Evolutionary conservation across 2,113 vertebrate species (phyloP), one percentile per base, ranked within the genome.

Genomic region (western clawed frog (Xenopus tropicalis)): DNA sequence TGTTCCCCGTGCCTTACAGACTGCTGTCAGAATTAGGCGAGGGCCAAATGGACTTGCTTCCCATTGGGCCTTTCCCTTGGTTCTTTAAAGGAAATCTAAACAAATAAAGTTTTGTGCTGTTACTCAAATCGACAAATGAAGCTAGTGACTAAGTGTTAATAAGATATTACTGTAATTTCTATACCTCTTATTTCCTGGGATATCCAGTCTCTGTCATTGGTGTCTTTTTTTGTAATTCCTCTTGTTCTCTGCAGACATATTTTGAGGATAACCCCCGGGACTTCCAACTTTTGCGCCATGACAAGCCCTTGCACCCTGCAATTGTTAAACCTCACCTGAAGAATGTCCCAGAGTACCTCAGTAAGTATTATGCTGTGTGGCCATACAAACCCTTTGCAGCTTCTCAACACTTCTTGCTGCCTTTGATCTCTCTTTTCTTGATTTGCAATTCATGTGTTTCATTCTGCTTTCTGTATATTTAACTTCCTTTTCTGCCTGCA

Each of bases 201-300:
- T 37, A 37, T 37, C 29, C 6, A 37, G 29, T 9, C 29, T 37
- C 8, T 17, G 5, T n/a, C 16, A 54, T 54, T 54, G 16, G 16
- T 48, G 46, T 48, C 1, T 17, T 11, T 48, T 54, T n/a, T 1
- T n/a, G 0, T n/a, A 54, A 54, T n/a, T 63, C 61, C 0, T 65
- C 14, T 7, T 4, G 0, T 0, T 9, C 54, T 3, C 0, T 0
- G 2, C 65, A 90, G 90, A 85, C 82, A 0, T 90, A 92, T 70
- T 98, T 97, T 10, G 95, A 97, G 25, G 95, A 98, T 78, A 98
- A 98, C 63, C 96, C 95, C 23, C 86, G 93, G 21, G 96, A 98
- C 57, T 87, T 96, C 42, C 87, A 94, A 63, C 85, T 98, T 9
- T 89, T 98, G 48, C 85, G 95, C 14, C 96, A 98, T 0, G 95